A percentile compares a stretch with the other conserved stretches of the same genome.
Evolutionary conservation across 2,888 invertebrate genomes (phyloP).

Genomic region (Drosophila lutescens): DNA sequence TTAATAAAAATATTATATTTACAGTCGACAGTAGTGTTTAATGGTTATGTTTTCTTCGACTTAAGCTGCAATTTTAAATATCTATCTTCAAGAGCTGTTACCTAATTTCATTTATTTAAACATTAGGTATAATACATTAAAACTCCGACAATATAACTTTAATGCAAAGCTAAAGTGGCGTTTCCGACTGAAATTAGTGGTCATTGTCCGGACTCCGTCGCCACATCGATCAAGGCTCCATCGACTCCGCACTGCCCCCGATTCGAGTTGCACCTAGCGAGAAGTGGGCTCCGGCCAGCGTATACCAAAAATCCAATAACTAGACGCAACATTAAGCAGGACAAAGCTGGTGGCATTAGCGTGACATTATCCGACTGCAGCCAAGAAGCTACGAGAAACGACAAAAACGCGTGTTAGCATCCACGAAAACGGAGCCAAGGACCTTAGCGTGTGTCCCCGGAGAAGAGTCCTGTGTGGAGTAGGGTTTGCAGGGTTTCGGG

Average conservation of each 20-base stretch:
- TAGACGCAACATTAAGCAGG: conserved; percentile 63
- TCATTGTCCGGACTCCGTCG: neutral
- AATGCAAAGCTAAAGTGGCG: neutral
- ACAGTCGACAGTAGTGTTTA: too few species aligned
- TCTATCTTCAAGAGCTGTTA: too few species aligned
- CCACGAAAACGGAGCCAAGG: conserved; percentile 50
- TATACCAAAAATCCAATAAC: conserved; percentile 45
- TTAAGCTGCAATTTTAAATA: too few species aligned
- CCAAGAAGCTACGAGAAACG: conserved; percentile 65
- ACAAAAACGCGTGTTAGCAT: conserved; percentile 67
- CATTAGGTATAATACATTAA: too few species aligned
- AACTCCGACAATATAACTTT: neutral
- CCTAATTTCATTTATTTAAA: too few species aligned
- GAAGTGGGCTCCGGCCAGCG: conserved; percentile 13
- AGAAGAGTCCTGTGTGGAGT: conserved; percentile 1
- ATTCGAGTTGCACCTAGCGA: conserved; percentile 16
- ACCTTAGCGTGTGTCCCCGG: conserved; percentile 47
- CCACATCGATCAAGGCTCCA: conserved; percentile 9
- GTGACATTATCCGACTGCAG: conserved; percentile 72
- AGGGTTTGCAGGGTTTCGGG: neutral
- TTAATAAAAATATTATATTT: too few species aligned
- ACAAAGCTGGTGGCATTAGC: conserved; percentile 75
- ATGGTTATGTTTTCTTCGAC: too few species aligned
- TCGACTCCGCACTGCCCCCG: neutral
- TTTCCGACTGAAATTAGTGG: neutral